A percentile compares a stretch with the other conserved stretches of the same genome.
Conservation (phyloP, 1,140 invertebrate genomes). For the Thaumetopoea pityocampa region DNA sequence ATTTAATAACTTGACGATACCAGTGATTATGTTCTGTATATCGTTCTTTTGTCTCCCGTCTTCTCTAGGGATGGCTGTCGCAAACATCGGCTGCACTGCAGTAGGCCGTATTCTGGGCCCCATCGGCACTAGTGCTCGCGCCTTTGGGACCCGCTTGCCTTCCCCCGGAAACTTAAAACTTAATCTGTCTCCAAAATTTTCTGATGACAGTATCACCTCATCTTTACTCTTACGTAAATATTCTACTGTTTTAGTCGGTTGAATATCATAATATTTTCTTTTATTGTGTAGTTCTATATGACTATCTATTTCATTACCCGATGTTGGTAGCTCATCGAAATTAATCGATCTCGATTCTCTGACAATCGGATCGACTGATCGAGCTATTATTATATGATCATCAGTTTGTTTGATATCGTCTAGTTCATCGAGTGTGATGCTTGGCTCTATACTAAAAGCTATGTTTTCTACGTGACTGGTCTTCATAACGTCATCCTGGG, state of each 20-base stretch:
- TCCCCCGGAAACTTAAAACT: conserved; percentile 80
- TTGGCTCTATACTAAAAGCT: conserved; percentile 66
- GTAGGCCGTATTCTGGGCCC: conserved; percentile 78
- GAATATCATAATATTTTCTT: conserved; percentile 66
- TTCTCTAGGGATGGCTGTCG: conserved; percentile 58
- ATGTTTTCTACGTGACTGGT: conserved; percentile 57
- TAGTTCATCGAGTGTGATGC: conserved; percentile 49
- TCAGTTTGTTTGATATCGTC: conserved; percentile 36
- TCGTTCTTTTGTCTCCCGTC: conserved; percentile 81
- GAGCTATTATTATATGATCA: conserved; percentile 47
- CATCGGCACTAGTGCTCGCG: conserved; percentile 76
- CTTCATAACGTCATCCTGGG: conserved; percentile 32
- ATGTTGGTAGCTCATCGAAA: conserved; percentile 52
- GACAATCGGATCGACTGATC: conserved; percentile 55
- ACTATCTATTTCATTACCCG: conserved; percentile 68
- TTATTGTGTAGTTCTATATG: conserved; percentile 66
- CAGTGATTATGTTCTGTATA: conserved; percentile 93
- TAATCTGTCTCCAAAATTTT: conserved; percentile 55
- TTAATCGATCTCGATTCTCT: conserved; percentile 62
- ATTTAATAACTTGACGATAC: conserved; percentile 91
- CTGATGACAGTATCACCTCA: conserved; percentile 50
- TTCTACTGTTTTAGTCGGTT: conserved; percentile 62
- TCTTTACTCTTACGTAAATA: conserved; percentile 45
- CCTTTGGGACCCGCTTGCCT: conserved; percentile 82
- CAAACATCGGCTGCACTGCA: conserved; percentile 69